phyloP scores from a whole-genome alignment of 2,797 vertebrate genomes.

The Hydrocynus forskahlii region DNA sequence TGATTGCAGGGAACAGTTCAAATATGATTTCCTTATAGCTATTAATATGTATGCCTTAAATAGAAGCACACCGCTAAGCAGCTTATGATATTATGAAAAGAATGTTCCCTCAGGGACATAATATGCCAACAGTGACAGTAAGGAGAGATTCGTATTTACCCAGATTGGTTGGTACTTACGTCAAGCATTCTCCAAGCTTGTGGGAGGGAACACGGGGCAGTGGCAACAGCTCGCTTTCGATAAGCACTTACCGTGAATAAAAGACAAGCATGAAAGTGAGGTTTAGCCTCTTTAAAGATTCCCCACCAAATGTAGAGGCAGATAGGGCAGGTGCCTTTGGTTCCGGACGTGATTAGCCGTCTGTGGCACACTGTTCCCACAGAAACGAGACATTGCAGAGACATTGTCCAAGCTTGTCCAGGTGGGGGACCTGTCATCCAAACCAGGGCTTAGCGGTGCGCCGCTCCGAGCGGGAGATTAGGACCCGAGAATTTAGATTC shows the following conservation, averaged over 20 bases:
- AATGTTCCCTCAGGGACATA: slow-evolving; percentile 90
- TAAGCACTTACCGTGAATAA: slow-evolving; percentile 88
- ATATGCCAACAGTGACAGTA: slow-evolving; percentile 88
- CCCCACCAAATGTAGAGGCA: slow-evolving; percentile 81
- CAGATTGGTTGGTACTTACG: slow-evolving; percentile 89
- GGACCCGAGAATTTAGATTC: slow-evolving; percentile 76
- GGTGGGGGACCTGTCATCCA: slow-evolving; percentile 88
- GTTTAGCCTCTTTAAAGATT: slow-evolving; percentile 87
- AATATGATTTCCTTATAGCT: slow-evolving; percentile 90
- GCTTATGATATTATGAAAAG: slow-evolving; percentile 92
- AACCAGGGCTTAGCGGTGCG: slow-evolving; percentile 82
- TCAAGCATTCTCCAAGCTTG: slow-evolving; percentile 85
- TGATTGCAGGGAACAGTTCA: slow-evolving; percentile 87
- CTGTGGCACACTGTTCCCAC: slow-evolving; percentile 79
- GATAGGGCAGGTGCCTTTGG: slow-evolving; percentile 87
- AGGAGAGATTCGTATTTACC: slow-evolving; percentile 88
- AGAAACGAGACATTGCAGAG: slow-evolving; percentile 82
- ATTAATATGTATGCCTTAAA: slow-evolving; percentile 92
- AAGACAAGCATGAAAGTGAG: slow-evolving; percentile 90
- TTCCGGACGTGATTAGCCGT: slow-evolving; percentile 84
- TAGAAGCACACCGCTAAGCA: slow-evolving; percentile 89
- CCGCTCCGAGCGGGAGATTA: slow-evolving; percentile 82
- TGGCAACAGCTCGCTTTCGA: slow-evolving; percentile 83
- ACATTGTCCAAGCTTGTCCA: slow-evolving; percentile 89
- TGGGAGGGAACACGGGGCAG: slow-evolving; percentile 87